A percentile compares a stretch with the other conserved stretches of the same genome.
Evolutionary conservation across 2,888 invertebrate genomes (phyloP).

Genomic region (Gryllus longicercus): DNA sequence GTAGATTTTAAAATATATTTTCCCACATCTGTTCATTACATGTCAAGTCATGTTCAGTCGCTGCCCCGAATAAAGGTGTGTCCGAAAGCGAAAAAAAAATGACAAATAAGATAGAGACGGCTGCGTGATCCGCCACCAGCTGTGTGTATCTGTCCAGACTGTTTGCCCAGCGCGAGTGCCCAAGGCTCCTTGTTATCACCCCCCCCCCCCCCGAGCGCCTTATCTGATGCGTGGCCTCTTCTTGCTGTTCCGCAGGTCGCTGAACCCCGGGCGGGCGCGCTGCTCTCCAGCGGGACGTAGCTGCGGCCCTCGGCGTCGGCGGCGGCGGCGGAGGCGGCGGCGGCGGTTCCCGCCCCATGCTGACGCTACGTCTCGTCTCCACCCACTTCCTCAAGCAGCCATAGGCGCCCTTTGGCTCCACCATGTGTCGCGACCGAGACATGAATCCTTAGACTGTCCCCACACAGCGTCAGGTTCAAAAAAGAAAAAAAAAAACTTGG

Average conservation of each 20-base stretch:
- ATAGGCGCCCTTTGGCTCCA: conserved; percentile 58
- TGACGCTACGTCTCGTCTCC: conserved; percentile 88
- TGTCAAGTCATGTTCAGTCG: no score
- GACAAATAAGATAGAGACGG: no score
- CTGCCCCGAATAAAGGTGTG: no score
- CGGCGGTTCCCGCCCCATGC: conserved; percentile 58
- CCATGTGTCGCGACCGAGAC: conserved; percentile 75
- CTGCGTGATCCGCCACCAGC: no score
- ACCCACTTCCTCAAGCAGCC: conserved; percentile 91
- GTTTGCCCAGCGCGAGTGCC: no score
- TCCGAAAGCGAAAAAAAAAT: no score
- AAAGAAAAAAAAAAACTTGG: conserved; percentile 21
- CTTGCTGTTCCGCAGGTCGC: background rate
- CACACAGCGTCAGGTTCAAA: conserved; percentile 6
- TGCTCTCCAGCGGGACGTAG: background rate
- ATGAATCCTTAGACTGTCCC: conserved; percentile 51
- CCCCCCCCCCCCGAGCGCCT: no score
- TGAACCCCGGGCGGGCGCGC: background rate
- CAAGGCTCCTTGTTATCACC: no score
- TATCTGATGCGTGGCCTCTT: no score
- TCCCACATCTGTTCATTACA: no score
- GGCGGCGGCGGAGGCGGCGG: conserved; percentile 21
- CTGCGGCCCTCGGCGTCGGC: background rate
- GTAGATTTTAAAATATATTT: no score
- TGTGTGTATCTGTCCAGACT: no score